Percentiles rank a stretch among this genome's conserved stretches.
phyloP scores from a whole-genome alignment of 2,797 vertebrate species.

The Artibeus jamaicensis region DNA sequence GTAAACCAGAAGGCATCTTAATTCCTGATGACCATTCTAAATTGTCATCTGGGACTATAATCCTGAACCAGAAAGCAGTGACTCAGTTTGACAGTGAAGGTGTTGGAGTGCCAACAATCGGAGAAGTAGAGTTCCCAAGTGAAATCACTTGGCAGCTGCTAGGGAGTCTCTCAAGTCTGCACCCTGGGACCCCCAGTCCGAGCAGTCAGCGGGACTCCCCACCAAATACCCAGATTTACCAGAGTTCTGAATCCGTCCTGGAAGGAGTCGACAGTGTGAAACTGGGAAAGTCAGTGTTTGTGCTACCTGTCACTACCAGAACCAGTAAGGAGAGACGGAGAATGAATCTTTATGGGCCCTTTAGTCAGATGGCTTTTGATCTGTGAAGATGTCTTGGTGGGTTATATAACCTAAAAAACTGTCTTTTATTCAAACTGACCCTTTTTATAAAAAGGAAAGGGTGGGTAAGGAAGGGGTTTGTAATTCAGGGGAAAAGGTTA shows the following conservation, averaged over 20 bases:
- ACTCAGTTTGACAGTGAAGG: background rate
- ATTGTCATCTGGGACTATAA: background rate
- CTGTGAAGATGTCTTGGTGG: too few relatives aligned
- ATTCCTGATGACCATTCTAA: background rate
- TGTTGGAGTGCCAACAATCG: background rate
- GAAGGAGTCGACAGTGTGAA: background rate
- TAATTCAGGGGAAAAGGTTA: too few relatives aligned
- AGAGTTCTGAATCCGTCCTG: background rate
- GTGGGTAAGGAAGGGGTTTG: too few relatives aligned
- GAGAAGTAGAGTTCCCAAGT: background rate
- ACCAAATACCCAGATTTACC: background rate
- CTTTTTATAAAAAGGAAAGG: too few relatives aligned
- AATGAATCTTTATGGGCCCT: too few relatives aligned
- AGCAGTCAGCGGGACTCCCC: background rate
- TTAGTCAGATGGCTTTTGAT: too few relatives aligned
- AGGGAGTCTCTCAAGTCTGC: background rate
- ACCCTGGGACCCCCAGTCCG: background rate
- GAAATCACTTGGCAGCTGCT: background rate
- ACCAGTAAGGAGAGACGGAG: too few relatives aligned
- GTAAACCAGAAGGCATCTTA: background rate
- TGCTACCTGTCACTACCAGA: too few relatives aligned
- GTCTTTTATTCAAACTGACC: too few relatives aligned
- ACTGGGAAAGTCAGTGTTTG: background rate
- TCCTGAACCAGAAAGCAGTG: background rate
- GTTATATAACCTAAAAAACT: too few relatives aligned